A percentile compares a stretch with the other conserved stretches of the same genome.
These are phyloP conservation scores for Trileptium ribeirensis DNA, from an alignment of 2,888 invertebrate species.

Conservation along the genomic window DNA sequence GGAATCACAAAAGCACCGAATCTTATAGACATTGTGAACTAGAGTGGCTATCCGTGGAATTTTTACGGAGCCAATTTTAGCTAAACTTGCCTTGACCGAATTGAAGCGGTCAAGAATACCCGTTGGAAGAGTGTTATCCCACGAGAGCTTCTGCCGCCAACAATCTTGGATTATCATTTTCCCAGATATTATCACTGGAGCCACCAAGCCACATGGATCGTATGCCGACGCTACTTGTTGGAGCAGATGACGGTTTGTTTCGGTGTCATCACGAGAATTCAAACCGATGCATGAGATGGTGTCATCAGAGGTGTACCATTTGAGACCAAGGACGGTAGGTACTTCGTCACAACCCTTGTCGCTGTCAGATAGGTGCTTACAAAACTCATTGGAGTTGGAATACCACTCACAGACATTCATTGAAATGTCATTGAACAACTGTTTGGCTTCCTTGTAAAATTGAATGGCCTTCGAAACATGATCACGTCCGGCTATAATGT, in stretches of 20 bases:
- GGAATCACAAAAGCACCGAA: slow-evolving; percentile 22
- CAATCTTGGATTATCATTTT: not conserved
- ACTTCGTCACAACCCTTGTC: not conserved
- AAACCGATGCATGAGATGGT: not conserved
- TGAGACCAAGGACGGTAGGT: not conserved
- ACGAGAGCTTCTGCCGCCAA: not conserved
- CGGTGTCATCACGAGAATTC: not conserved
- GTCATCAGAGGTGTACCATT: not conserved
- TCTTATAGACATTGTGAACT: not conserved
- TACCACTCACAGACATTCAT: not conserved
- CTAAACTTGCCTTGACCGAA: not conserved
- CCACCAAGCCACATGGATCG: not conserved
- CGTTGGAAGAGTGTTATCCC: not conserved
- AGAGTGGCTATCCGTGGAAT: not conserved
- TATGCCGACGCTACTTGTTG: not conserved
- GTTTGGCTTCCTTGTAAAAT: not conserved
- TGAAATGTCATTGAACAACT: not conserved
- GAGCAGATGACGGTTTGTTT: not conserved
- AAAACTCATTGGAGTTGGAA: not conserved
- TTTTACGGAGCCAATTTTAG: not conserved
- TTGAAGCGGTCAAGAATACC: not conserved
- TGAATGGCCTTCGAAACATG: not conserved
- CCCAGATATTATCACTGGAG: not conserved
- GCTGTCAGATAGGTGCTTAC: not conserved
- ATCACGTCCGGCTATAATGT: not conserved